These are phyloP conservation scores for Conomelus anceps DNA, from an alignment of 2,888 invertebrate species.

Conservation along the genomic window DNA sequence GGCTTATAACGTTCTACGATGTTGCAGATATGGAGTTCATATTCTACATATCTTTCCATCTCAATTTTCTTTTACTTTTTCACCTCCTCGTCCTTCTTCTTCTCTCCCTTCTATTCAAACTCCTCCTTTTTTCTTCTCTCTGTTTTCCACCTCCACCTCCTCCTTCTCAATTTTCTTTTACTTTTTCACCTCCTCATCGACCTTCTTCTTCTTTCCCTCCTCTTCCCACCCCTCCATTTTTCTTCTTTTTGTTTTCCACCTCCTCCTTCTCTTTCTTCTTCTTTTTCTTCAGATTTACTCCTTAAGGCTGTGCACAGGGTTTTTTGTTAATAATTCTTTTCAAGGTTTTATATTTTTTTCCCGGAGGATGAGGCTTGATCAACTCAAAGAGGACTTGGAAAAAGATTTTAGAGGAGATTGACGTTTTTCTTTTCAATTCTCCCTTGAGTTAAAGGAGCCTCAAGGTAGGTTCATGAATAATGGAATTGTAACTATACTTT, in stretches of 20 bases:
- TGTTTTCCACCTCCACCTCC: no score
- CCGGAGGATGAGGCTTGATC: no score
- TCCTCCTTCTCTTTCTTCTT: background rate
- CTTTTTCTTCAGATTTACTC: no score
- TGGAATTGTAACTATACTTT: no score
- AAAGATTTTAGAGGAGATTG: no score
- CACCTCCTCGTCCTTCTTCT: background rate
- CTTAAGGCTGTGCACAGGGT: no score
- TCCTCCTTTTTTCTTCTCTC: background rate
- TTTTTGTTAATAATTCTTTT: no score
- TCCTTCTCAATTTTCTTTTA: background rate
- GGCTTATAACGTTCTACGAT: background rate
- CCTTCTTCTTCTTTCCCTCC: background rate
- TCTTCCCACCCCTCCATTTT: background rate
- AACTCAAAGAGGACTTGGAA: no score
- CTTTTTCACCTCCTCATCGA: background rate
- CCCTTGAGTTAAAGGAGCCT: no score
- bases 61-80: background rate
- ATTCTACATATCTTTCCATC: background rate
- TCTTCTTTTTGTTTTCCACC: background rate
- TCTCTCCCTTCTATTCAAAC: no score
- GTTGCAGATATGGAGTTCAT: background rate
- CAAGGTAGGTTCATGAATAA: no score
- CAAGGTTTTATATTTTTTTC: background rate
- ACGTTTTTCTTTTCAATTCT: no score